phyloP scores from a whole-genome alignment of 2,888 invertebrate genomes.

The Monoplex corrugatus region DNA sequence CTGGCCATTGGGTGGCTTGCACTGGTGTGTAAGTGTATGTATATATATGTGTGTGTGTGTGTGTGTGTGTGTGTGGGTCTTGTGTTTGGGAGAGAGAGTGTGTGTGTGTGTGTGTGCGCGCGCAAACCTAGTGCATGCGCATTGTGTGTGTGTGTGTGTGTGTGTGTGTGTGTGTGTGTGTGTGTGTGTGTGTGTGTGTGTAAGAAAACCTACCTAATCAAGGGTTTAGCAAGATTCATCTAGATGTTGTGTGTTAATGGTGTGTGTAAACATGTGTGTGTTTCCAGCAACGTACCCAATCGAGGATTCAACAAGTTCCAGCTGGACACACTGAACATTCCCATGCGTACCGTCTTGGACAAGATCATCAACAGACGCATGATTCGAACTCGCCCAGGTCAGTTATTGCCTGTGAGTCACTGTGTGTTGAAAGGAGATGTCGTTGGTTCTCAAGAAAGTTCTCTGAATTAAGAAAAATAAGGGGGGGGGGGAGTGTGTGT shows the following conservation, averaged over 20 bases:
- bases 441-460: too few relatives aligned
- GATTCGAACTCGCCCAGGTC: conserved; percentile 72
- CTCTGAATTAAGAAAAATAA: too few relatives aligned
- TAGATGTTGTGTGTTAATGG: too few relatives aligned
- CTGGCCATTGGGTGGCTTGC: too few relatives aligned
- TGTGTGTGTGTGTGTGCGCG: conserved; percentile 5
- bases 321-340: conserved; percentile 73
- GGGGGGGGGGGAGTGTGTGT: too few relatives aligned
- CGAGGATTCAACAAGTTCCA: conserved; percentile 80
- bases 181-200: not conserved
- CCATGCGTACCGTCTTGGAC: conserved; percentile 76
- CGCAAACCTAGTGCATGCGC: too few relatives aligned
- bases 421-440: too few relatives aligned
- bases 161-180: not conserved
- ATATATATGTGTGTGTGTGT: not conserved
- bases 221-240: too few relatives aligned
- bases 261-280: too few relatives aligned
- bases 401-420: not conserved
- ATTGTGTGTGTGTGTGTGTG: too few relatives aligned
- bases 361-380: conserved; percentile 76
- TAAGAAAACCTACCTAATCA: too few relatives aligned
- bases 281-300: conserved; percentile 77
- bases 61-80: not conserved
- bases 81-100: not conserved
- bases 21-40: not conserved